Base-by-base conservation (phyloP, 2,113 vertebrate species). In the Strigops habroptila region DNA sequence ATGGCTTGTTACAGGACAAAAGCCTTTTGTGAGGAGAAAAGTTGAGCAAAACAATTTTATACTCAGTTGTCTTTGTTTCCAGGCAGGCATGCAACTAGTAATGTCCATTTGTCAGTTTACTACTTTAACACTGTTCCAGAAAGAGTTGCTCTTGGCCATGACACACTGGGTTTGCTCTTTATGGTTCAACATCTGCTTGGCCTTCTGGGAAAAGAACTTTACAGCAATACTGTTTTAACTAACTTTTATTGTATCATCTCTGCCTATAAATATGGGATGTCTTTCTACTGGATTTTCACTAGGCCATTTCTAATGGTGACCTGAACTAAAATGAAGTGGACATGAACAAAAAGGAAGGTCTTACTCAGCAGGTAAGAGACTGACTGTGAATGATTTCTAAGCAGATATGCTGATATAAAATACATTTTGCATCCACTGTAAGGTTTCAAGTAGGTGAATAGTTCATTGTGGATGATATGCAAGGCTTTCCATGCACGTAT, bases 181-280 rank as follows among this genome's bases (percentile, higher is more conserved):
- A 82, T 78, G 65, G 89, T 91, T 95, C 81, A 57, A 95, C 85
- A 89, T 84, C 90, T 94, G 60, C 1, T 1, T 88, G 75, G 88
- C 79, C 41, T 94, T 95, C 96, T 97, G 96, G 97, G 82, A 96
- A 98, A 97, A 97, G 94, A 96, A 67, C 68, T 90, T 94, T 31
- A 59, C 86, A 95, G 96, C 93, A 97, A 92, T 93, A 94, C 92
- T 91, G 31, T 88, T 93, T 95, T 88, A 95, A 68, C 55, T 80
- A 35, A 80, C 80, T 64, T 95, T 94, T 95, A 85, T 97, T 97
- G 86, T 91, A 81, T 27, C 63, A 81, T 27, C 63, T 86, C 12
- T 43, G 52, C 53, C 96, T 98, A 98, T 98, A 98, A 98, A 98
- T 98, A 97, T 4, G 10, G 91, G 71, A 52, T 53, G 43, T 67